These are phyloP conservation scores for Dryobotodes eremita DNA, from an alignment of 2,888 invertebrate genomes.

Conservation along the genomic window DNA sequence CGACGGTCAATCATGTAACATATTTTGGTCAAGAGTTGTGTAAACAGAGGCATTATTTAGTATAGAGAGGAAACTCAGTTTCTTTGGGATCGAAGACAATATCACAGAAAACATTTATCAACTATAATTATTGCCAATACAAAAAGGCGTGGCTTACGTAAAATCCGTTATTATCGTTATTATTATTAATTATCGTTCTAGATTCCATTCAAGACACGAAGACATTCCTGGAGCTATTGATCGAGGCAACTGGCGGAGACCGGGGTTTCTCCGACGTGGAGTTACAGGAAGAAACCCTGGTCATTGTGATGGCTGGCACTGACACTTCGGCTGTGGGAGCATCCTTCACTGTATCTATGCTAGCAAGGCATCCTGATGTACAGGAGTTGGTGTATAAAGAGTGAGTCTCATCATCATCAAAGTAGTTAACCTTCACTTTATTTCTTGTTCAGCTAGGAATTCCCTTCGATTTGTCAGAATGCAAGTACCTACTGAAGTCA, in stretches of 20 bases:
- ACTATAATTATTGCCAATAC: not conserved
- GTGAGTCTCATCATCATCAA: conserved; percentile 63
- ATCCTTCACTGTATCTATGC: conserved; percentile 71
- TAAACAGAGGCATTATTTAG: not conserved
- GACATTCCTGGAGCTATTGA: conserved; percentile 75
- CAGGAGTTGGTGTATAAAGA: conserved; percentile 75
- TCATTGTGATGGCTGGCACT: conserved; percentile 76
- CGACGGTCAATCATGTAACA: not conserved
- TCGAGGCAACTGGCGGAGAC: conserved; percentile 66
- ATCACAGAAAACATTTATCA: not conserved
- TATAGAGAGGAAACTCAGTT: not conserved
- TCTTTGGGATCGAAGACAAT: not conserved
- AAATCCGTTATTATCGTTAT: no score
- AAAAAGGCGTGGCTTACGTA: not conserved
- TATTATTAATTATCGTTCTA: not conserved
- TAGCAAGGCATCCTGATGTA: conserved; percentile 71
- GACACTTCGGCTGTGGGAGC: conserved; percentile 78
- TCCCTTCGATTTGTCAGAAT: not conserved
- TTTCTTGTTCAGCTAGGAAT: not conserved
- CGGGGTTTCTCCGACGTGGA: conserved; percentile 70
- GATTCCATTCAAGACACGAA: conserved; percentile 35
- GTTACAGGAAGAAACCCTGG: conserved; percentile 76
- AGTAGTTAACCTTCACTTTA: not conserved
- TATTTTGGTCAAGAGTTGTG: not conserved
- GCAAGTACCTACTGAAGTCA: not conserved